Base-by-base conservation (phyloP, 92 coral and sea anemone genomes). In the Epizoanthus stellaris region DNA sequence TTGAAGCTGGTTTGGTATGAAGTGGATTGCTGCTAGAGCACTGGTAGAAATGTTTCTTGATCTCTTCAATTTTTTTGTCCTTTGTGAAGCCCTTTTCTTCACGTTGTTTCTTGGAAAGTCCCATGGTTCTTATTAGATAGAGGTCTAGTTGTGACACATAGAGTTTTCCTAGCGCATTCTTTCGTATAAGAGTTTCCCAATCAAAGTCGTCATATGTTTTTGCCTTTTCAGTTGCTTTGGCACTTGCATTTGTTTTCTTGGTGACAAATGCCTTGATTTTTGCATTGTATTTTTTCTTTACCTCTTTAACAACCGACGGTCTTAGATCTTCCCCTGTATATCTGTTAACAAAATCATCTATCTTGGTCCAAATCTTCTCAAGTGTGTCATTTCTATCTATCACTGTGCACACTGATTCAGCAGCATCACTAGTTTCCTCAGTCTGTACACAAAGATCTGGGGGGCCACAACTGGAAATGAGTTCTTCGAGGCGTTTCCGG, bases 51-150 rank as follows among this genome's bases (percentile, higher is more conserved):
- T 84, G 87, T n/a, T 84, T 84, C 60, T 84, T 72, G 21, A 84
- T 73, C 5, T 3, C 76, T 23, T 81, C 76, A 47, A 81, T 81
- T 62, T 81, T 84, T 39, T 43, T 73, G 16, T 2, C 73, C n/a
- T 84, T 84, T 65, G 88, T 88, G 53, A 70, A 86, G 5, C 86
- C 88, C 47, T 87, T 90, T 77, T 61, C 67, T 45, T 82, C 91
- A 66, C 88, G 82, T 7, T 90, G 76, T 61, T 20, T 60, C 73
- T 62, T 82, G 66, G 88, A 75, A 23, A 90, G 20, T 34, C 54
- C 36, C 10, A 82, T 42, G 63, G 81, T 70, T 53, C 6, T 67
- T 52, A 82, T 61, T 20, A 86, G 62, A 68, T 89, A 89, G 3
- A 89, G 72, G 34, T 64, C 69, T 19, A 80, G n/a, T 42, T 80